Conservation (phyloP, 2,113 vertebrate genomes). For the Zapus hudsonius region DNA sequence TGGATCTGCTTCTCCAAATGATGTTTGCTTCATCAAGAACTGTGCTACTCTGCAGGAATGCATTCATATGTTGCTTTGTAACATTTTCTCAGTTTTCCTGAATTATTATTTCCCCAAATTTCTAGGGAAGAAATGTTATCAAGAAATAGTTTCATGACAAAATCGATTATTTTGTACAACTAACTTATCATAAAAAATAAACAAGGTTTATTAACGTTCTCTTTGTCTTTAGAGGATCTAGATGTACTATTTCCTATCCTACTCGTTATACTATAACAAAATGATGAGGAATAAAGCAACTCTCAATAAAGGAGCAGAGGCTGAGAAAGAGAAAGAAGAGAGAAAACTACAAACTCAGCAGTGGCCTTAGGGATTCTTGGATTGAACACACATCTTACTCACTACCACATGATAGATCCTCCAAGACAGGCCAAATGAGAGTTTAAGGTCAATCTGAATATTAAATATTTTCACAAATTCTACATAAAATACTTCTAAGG, state of each 20-base stretch:
- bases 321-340: not conserved
- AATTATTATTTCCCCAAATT: constrained; percentile 26
- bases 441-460: not conserved
- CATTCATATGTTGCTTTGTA: constrained; percentile 27
- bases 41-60: not conserved
- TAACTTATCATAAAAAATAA: not conserved
- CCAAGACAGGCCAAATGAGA: not conserved
- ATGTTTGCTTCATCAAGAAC: constrained; percentile 31
- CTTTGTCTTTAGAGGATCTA: constrained; percentile 27
- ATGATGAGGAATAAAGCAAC: constrained; percentile 10
- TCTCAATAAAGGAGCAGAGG: not conserved
- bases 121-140: constrained; percentile 18
- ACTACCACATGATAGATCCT: too few species aligned
- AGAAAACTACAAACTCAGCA: not conserved
- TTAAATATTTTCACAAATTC: constrained; percentile 42
- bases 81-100: constrained; percentile 35
- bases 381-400: not conserved
- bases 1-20: not conserved
- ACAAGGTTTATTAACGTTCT: not conserved
- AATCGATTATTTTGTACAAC: not conserved
- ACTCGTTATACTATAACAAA: not conserved
- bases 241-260: constrained; percentile 31
- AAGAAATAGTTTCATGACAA: constrained; percentile 15
- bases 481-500: constrained; percentile 12
- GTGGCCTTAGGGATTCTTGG: not conserved